Evolutionary conservation across 2,888 invertebrate genomes (phyloP).

Genomic region (Cheilosia impressa): DNA sequence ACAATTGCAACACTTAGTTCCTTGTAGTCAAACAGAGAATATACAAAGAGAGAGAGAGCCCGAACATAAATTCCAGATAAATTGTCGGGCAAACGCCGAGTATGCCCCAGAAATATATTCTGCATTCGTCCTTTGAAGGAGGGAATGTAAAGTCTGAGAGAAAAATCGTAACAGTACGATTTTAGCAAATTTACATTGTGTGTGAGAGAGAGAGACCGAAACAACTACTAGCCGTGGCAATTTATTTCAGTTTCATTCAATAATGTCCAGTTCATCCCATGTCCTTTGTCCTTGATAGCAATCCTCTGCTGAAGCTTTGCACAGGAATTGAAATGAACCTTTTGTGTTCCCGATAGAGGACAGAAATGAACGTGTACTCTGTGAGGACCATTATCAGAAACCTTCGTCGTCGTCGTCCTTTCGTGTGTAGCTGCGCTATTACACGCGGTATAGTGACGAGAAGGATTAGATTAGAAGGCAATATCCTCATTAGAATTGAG

Average conservation of each 20-base stretch:
- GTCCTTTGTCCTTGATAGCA: slow-evolving; percentile 57
- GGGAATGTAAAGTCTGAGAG: not conserved
- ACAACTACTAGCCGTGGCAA: slow-evolving; percentile 58
- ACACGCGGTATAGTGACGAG: slow-evolving; percentile 43
- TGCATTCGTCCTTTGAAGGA: slow-evolving; percentile 56
- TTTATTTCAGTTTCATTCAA: slow-evolving; percentile 74
- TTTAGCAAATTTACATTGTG: slow-evolving; percentile 58
- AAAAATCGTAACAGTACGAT: slow-evolving; percentile 40
- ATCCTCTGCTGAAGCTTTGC: slow-evolving; percentile 9
- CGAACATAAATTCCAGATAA: slow-evolving; percentile 66
- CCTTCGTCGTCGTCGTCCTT: slow-evolving; percentile 16
- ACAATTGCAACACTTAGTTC: slow-evolving; percentile 48
- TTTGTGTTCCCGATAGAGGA: slow-evolving; percentile 11
- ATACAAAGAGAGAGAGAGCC: slow-evolving; percentile 10
- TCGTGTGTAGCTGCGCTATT: slow-evolving; percentile 42
- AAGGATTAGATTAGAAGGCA: slow-evolving; percentile 71
- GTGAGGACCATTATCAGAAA: slow-evolving; percentile 36
- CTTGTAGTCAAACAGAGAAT: slow-evolving; percentile 18
- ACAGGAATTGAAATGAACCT: slow-evolving; percentile 41
- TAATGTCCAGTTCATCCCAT: slow-evolving; percentile 47
- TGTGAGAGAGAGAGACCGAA: slow-evolving; percentile 7
- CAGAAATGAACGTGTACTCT: slow-evolving; percentile 21
- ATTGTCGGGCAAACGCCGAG: slow-evolving; percentile 42
- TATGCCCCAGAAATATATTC: slow-evolving; percentile 45
- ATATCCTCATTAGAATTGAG: slow-evolving; percentile 67